Base-by-base conservation (phyloP, 2,888 invertebrate species). In the Parelbella ahira region DNA sequence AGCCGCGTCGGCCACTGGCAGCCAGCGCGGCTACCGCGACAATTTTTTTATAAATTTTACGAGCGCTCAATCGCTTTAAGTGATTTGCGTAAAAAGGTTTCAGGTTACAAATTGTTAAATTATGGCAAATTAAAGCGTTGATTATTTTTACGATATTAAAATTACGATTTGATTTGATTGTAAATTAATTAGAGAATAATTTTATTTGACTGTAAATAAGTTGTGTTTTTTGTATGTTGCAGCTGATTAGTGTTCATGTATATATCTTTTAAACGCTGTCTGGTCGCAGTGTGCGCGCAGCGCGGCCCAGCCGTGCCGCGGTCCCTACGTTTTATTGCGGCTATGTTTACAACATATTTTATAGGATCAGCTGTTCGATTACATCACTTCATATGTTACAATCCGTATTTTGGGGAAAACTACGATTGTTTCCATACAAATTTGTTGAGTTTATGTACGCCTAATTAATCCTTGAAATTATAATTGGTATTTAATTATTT, bases 311-410 rank as follows among this genome's bases (percentile, higher is more conserved):
- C 45, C 27, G 30, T 38, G 37, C 45, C 57, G 43, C 51, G 51
- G 58, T 56, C 65, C 73, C 68, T 48, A 47, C 45, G 29, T 68
- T 76, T 75, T 72, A 72, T 74, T 69, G 66, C 64, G 65, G 67
- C 62, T 55, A 64, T 67, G 68, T 74, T 70, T 65, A 73, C 71
- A 67, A 60, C 62, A 60, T 68, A 73, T 69, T 74, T 78, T 71
- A 77, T 67, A 63, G 69, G 62, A 79, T 75, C 82, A 86, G 82
- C 81, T 83, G 83, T 72, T 74, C 61, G 57, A 64, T 73, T 72
- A 63, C 73, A 70, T 70, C 67, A 73, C 66, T 61, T 66, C 65
- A 70, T 60, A 53, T 65, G 63, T 62, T 63, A 34, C 53, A 53
- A 60, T 58, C 54, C 53, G 47, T 53, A 55, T 54, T 58, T 58